Conservation (phyloP, 2,797 vertebrate genomes). For the Pachyuromys duprasi region DNA sequence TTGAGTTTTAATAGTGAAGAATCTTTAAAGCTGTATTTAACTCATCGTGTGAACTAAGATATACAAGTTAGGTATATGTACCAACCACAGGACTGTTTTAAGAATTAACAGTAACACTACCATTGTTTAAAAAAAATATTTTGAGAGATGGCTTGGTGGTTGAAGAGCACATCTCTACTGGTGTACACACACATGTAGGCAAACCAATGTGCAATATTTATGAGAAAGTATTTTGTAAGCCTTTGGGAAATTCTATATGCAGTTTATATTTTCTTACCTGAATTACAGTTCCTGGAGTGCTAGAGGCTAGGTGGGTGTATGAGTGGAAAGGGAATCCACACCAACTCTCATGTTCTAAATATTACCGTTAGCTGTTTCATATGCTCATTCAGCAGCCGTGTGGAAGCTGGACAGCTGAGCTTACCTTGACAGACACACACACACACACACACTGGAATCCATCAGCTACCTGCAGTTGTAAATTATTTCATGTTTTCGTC, state of each 20-base stretch:
- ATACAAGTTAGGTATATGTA: neutral
- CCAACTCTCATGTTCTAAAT: neutral
- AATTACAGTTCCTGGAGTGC: neutral
- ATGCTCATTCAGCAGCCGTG: neutral
- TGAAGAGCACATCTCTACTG: neutral
- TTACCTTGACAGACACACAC: neutral
- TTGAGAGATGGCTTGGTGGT: neutral
- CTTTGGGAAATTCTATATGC: neutral
- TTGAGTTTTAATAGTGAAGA: too few species aligned
- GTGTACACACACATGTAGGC: neutral
- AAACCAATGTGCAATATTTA: neutral
- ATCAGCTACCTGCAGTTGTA: neutral
- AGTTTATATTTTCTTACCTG: neutral
- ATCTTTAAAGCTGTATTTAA: neutral
- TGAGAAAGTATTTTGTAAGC: neutral
- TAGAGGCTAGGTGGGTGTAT: neutral
- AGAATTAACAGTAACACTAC: neutral
- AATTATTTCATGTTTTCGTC: neutral
- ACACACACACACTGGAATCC: neutral
- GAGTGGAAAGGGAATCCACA: too few species aligned
- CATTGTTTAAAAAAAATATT: neutral
- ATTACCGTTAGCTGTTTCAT: neutral
- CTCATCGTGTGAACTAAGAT: neutral
- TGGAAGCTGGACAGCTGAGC: neutral
- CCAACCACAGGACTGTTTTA: neutral